Base-by-base conservation (phyloP, 1,140 invertebrate genomes). In the Heliconius nattereri region DNA sequence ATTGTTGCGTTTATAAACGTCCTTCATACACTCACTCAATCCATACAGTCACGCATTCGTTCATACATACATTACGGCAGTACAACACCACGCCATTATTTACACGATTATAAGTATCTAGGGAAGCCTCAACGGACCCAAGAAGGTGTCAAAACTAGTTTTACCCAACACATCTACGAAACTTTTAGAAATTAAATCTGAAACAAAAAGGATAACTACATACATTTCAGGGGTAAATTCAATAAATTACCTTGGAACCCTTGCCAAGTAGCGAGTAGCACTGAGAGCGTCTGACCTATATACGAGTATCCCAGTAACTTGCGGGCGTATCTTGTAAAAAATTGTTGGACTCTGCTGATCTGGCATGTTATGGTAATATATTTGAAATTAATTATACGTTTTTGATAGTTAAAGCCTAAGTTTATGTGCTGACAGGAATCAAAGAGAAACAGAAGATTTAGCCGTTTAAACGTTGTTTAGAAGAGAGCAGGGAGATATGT, bases 211-310 rank as follows among this genome's bases (percentile, higher is more conserved):
- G 60, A 66, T 66, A 66, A 66, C 60, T 66, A 66, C 13, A 29
- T 66, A 66, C 7, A 66, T 66, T 66, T 66, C 20, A 19, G 60
- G 60, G 26, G 23, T 29, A 66, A 66, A 66, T 66, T n/a, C 60
- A 66, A 66, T 66, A 66, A 29, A 66, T 72, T 78, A 54, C 37
- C 71, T 78, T 78, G 77, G 72, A 54, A 78, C 70, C 54, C 23
- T 71, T 49, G 60, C 54, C 77, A 79, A 75, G 73, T 71, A 79
- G 40, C 16, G 40, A 79, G 23, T 66, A 26, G 60, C 60, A 60
- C n/a, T 66, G 72, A 73, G 74, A 79, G 66, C 78, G 54, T 57
- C 73, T 79, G 78, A 79, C 78, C 78, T 79, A 79, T 75, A 79
- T 79, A 79, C 35, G 26, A 57, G 40, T 75, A 79, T 79, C 75